Evolutionary conservation across 2,797 vertebrate genomes (phyloP), one percentile per base, ranked within the genome.

Genomic region (Toxotes lorentzi): DNA sequence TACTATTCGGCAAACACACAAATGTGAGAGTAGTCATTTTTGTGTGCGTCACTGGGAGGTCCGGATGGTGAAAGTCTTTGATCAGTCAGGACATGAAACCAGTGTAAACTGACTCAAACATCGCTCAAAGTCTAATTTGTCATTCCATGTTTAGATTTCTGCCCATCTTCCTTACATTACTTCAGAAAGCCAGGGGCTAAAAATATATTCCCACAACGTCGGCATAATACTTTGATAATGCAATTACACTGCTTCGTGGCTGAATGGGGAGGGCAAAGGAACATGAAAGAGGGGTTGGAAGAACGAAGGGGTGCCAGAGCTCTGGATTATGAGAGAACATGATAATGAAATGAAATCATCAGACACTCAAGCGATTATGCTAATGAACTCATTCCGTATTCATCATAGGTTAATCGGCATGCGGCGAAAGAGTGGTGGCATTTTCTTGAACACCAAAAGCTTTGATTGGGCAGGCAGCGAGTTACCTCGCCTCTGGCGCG

Each of bases 271-370:
- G 89, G 87, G 85, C 78, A 84, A 84, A 87, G 82, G 59, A 78
- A 92, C 90, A 91, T 88, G 91, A 90, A 90, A 92, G 89, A 82
- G 43, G 72, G 70, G 61, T 61, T 78, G 75, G 59, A 72, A 74
- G 88, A 71, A 81, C 2, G 51, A 79, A 72, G 64, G 78, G 81
- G 69, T 2, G 75, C 80, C 23, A 51, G 54, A 66, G 90, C 86
- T 86, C 66, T 84, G 90, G 92, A 93, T 93, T 93, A 93, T 86
- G 69, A 77, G 84, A 63, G 85, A 85, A 92, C 27, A 69, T 89
- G 91, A 93, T 92, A 90, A 91, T 89, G 84, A 93, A 93, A 92
- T 87, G 84, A 92, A 93, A 93, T 92, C 79, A 90, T 91, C 91
- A 92, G 81, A 83, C 92, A 81, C 80, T 90, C 78, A 81, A 93